phyloP scores from a whole-genome alignment of 2,113 vertebrate genomes.

The Procavia capensis region DNA sequence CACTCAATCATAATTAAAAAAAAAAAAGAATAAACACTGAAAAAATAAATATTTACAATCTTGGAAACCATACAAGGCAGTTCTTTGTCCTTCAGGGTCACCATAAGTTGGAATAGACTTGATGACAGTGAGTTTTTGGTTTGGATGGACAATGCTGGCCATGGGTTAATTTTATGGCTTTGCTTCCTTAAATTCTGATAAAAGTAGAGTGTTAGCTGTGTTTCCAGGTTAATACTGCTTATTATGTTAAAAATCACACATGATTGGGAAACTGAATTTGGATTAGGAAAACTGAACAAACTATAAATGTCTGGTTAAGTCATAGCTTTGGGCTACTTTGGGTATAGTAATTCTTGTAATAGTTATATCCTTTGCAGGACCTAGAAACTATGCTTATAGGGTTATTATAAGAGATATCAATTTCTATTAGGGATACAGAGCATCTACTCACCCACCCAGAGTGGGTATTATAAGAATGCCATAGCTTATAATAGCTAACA shows the following conservation, averaged over 20 bases:
- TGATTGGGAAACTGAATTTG: not conserved
- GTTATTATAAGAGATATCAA: not conserved
- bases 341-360: not conserved
- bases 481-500: not conserved
- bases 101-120: no score
- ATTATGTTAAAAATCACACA: not conserved
- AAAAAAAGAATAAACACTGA: no score
- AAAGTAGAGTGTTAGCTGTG: not conserved
- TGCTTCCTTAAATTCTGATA: not conserved
- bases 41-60: no score
- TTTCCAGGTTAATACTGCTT: not conserved
- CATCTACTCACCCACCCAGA: not conserved
- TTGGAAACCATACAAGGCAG: no score
- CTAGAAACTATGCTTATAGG: not conserved
- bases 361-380: not conserved
- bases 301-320: not conserved
- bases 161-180: not conserved
- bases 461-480: not conserved
- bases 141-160: not conserved
- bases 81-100: no score
- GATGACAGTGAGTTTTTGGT: no score
- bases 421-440: not conserved
- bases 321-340: not conserved
- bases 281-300: conserved; percentile 7
- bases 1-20: no score